Conservation (phyloP, 2,797 vertebrate species). For the Ficedula albicollis region DNA sequence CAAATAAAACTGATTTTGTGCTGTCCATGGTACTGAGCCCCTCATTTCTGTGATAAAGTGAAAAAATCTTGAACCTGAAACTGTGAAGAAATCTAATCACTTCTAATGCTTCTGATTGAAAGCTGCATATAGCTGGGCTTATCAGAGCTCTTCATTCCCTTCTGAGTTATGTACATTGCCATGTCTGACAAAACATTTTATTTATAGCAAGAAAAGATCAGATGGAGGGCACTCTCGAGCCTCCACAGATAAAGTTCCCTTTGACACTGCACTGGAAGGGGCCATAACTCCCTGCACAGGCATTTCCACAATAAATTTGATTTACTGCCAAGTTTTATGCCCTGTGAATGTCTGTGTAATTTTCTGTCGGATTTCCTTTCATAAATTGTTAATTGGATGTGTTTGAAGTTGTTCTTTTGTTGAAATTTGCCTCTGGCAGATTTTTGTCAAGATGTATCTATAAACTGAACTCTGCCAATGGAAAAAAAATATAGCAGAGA, state of each 20-base stretch:
- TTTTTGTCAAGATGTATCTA: constrained; percentile 41
- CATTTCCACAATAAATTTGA: background rate
- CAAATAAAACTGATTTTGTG: background rate
- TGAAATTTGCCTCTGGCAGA: constrained; percentile 41
- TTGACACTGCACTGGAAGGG: background rate
- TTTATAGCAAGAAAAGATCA: background rate
- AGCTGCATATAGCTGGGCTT: background rate
- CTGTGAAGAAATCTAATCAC: background rate
- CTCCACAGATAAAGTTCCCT: constrained; percentile 13
- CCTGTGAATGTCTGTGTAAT: constrained; percentile 31
- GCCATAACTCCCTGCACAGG: background rate
- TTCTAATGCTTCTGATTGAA: background rate
- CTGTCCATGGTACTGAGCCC: background rate
- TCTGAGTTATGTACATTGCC: background rate
- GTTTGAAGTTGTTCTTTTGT: constrained; percentile 54
- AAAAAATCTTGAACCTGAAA: background rate
- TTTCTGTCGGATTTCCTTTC: constrained; percentile 39
- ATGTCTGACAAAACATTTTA: background rate
- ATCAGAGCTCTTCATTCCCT: background rate
- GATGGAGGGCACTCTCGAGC: background rate
- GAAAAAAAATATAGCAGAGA: background rate
- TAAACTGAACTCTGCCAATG: background rate
- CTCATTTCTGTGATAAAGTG: background rate
- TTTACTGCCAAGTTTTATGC: constrained; percentile 14
- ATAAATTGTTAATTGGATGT: constrained; percentile 53